These are phyloP conservation scores for Watersipora subatra DNA, from an alignment of 1,140 invertebrate genomes.

Conservation along the genomic window DNA sequence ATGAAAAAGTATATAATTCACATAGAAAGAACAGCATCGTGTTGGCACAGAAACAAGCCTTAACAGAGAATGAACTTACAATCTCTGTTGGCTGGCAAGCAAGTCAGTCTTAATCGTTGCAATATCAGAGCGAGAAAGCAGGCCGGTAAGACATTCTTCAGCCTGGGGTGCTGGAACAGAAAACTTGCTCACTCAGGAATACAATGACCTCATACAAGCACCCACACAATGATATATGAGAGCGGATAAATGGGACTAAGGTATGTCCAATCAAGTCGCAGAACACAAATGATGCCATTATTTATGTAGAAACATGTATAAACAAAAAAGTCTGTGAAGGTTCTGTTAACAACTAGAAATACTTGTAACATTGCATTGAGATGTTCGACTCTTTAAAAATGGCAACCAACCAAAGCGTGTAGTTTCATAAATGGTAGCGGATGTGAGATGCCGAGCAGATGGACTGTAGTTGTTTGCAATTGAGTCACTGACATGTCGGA, in stretches of 20 bases:
- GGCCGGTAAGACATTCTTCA: background rate
- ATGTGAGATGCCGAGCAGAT: constrained; percentile 39
- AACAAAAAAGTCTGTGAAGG: background rate
- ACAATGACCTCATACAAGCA: background rate
- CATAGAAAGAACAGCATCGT: too few species aligned
- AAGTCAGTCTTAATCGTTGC: background rate
- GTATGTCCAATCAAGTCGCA: background rate
- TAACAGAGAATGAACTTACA: too few species aligned
- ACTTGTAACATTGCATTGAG: background rate
- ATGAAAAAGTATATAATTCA: too few species aligned
- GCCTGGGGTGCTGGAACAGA: background rate
- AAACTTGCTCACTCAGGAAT: background rate
- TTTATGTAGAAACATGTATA: background rate
- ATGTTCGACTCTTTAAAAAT: background rate
- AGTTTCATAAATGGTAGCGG: constrained; percentile 41
- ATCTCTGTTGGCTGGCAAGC: too few species aligned
- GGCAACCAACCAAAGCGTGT: constrained; percentile 22
- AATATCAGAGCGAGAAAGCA: background rate
- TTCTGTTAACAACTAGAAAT: background rate
- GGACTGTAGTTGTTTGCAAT: constrained; percentile 50
- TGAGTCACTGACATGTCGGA: constrained; percentile 49
- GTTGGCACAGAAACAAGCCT: too few species aligned
- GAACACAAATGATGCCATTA: background rate
- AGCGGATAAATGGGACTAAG: background rate
- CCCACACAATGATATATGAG: background rate